A percentile compares a stretch with the other conserved stretches of the same genome.
These are phyloP conservation scores for Heliconius himera DNA, from an alignment of 1,140 invertebrate species.

Conservation along the genomic window DNA sequence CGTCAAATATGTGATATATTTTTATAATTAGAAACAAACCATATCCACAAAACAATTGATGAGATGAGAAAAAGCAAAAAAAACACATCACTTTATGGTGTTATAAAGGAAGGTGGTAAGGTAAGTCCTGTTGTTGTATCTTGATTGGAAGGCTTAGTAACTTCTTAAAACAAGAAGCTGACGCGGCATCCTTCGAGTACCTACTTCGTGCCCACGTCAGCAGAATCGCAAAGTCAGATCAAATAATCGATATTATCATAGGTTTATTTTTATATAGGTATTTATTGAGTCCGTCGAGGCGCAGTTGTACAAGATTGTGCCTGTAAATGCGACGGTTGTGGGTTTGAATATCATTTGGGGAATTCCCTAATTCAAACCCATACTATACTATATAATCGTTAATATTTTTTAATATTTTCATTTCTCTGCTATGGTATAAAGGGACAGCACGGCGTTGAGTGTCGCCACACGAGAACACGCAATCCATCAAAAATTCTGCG, in stretches of 20 bases:
- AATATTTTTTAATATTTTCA: too few species aligned
- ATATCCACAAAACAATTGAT: not conserved
- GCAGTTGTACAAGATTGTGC: too few species aligned
- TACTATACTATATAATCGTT: too few species aligned
- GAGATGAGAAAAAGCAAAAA: not conserved
- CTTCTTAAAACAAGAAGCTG: constrained; percentile 1
- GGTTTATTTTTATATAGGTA: not conserved
- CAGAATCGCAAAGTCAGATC: not conserved
- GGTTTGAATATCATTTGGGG: too few species aligned
- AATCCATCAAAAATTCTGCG: too few species aligned
- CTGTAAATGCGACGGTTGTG: too few species aligned
- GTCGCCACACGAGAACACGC: too few species aligned
- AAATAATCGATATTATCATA: not conserved
- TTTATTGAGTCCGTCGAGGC: too few species aligned
- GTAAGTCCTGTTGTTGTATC: not conserved
- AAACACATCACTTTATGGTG: not conserved
- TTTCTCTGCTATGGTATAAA: too few species aligned
- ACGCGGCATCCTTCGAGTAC: not conserved
- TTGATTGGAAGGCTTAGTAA: not conserved
- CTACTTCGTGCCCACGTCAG: not conserved
- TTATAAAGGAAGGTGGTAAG: not conserved
- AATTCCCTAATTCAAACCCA: too few species aligned
- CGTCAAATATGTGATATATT: not conserved
- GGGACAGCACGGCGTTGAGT: too few species aligned
- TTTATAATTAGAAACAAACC: not conserved